Percentiles rank a stretch among this genome's conserved stretches.
phyloP scores from a whole-genome alignment of 2,113 vertebrate genomes.

The Alectura lathami region DNA sequence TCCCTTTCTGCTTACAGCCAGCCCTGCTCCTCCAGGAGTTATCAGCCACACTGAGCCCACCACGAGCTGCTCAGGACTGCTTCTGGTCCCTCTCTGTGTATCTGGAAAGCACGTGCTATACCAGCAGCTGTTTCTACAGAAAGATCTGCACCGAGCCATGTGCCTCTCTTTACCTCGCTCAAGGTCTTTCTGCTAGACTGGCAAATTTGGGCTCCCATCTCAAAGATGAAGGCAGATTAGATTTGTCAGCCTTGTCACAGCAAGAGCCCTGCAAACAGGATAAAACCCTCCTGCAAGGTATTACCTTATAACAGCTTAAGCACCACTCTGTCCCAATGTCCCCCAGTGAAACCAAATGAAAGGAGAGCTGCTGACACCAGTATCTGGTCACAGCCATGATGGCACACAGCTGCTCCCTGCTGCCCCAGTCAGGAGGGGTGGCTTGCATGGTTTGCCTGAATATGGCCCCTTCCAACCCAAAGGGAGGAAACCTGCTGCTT shows the following conservation, averaged over 20 bases:
- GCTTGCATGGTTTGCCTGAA: background rate
- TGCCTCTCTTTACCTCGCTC: background rate
- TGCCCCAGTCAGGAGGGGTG: background rate
- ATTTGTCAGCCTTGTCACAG: background rate
- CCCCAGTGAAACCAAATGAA: background rate
- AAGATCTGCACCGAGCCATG: background rate
- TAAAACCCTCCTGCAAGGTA: background rate
- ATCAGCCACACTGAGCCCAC: background rate
- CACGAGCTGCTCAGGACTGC: background rate
- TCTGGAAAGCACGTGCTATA: constrained; percentile 49
- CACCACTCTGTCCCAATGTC: background rate
- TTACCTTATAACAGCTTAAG: background rate
- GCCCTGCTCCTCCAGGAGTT: background rate
- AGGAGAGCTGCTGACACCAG: background rate
- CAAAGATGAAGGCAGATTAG: background rate
- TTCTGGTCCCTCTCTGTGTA: background rate
- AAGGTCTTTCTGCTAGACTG: background rate
- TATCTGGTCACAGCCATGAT: fast-evolving
- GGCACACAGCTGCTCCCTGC: background rate
- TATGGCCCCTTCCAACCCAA: background rate
- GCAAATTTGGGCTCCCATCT: background rate
- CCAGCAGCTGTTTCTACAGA: constrained; percentile 8
- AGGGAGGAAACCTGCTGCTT: background rate
- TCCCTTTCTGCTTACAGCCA: background rate
- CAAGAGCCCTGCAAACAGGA: background rate